Percentiles rank a stretch among this genome's conserved stretches.
These are phyloP conservation scores for Alsophila aescularia DNA, from an alignment of 2,888 invertebrate genomes.

Conservation along the genomic window DNA sequence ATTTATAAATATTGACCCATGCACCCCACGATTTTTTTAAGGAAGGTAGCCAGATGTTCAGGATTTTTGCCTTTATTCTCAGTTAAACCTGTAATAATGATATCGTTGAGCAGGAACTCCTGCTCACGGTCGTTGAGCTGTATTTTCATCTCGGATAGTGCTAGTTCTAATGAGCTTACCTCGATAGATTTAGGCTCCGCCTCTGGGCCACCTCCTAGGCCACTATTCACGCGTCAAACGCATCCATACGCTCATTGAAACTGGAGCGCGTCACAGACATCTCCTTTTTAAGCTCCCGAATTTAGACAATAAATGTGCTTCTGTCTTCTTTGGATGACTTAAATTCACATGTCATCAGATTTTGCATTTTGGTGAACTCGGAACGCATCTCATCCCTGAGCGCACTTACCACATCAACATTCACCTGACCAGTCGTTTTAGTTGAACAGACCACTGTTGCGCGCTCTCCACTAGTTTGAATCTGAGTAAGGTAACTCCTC, in stretches of 20 bases:
- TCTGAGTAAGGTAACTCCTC: too few relatives aligned
- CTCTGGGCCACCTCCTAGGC: not conserved
- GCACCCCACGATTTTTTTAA: too few relatives aligned
- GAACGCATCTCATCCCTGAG: too few relatives aligned
- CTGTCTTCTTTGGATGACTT: too few relatives aligned
- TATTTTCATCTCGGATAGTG: not conserved
- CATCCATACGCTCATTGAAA: too few relatives aligned
- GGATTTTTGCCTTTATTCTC: not conserved
- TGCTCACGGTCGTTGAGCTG: not conserved
- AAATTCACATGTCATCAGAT: too few relatives aligned
- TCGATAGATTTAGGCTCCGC: not conserved
- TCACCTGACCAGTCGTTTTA: too few relatives aligned
- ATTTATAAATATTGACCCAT: too few relatives aligned
- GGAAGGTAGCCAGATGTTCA: not conserved
- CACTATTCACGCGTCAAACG: not conserved
- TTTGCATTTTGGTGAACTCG: too few relatives aligned
- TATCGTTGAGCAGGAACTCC: not conserved
- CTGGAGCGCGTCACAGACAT: not conserved
- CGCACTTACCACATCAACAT: too few relatives aligned
- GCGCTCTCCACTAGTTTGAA: too few relatives aligned
- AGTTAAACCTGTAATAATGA: not conserved
- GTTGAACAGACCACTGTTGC: too few relatives aligned
- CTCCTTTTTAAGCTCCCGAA: not conserved
- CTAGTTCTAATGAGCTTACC: not conserved
- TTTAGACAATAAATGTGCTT: not conserved